These are phyloP conservation scores for Seriola dumerili DNA, from an alignment of 2,113 vertebrate species.

Conservation along the genomic window DNA sequence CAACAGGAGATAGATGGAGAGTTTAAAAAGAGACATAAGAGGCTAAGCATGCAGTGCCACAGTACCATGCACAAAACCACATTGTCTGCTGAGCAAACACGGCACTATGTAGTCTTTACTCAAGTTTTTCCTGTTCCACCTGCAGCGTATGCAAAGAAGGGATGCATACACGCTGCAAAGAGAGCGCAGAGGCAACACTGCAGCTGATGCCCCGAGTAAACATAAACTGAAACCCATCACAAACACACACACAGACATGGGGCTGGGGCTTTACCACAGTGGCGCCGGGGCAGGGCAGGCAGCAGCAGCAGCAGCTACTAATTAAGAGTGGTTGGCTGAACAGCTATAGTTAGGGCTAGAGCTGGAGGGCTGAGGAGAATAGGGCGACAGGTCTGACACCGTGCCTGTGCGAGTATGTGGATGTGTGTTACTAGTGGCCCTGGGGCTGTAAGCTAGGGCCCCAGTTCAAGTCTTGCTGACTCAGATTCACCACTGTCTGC, in stretches of 20 bases:
- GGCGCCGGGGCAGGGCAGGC: constrained; percentile 78
- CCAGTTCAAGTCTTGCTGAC: constrained; percentile 77
- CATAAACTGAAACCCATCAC: constrained; percentile 40
- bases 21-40: constrained; percentile 26
- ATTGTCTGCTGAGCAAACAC: constrained; percentile 16
- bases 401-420: constrained; percentile 39
- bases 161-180: constrained; percentile 7
- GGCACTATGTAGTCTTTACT: neutral
- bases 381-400: constrained; percentile 77
- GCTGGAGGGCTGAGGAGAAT: constrained; percentile 74
- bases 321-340: constrained; percentile 79
- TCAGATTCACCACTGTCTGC: constrained; percentile 74
- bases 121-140: constrained; percentile 33
- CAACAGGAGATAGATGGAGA: constrained; percentile 16
- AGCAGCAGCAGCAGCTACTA: constrained; percentile 77
- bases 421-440: constrained; percentile 57
- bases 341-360: constrained; percentile 70
- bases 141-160: constrained; percentile 8
- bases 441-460: constrained; percentile 61
- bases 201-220: constrained; percentile 54
- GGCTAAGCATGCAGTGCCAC: constrained; percentile 2
- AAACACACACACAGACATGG: constrained; percentile 53
- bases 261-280: constrained; percentile 77
- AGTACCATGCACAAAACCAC: constrained; percentile 32
- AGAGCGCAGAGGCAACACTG: neutral